Evolutionary conservation across 2,888 invertebrate species (phyloP).

Genomic region (Apodemia hepburni): DNA sequence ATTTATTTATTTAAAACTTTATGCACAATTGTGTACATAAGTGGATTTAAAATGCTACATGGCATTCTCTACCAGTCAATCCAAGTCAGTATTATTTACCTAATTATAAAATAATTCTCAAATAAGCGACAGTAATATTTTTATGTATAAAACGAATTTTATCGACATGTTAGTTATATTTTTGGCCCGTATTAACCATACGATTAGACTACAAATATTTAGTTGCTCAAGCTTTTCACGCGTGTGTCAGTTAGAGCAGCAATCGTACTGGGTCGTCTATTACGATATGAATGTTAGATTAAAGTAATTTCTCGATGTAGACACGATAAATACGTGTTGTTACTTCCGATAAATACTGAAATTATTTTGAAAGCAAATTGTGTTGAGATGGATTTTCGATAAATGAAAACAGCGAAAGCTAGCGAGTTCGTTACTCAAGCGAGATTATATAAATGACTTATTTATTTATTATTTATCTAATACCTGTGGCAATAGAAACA

Average conservation of each 20-base stretch:
- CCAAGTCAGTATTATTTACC: no score
- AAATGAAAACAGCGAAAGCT: slow-evolving; percentile 11
- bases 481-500: background rate
- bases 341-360: slow-evolving; percentile 36
- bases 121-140: no score
- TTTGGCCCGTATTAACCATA: no score
- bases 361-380: slow-evolving; percentile 28
- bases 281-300: slow-evolving; percentile 36
- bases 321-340: slow-evolving; percentile 32
- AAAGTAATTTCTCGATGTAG: slow-evolving; percentile 35
- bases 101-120: no score
- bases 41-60: no score
- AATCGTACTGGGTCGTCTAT: slow-evolving; percentile 25
- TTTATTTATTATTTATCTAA: slow-evolving; percentile 1
- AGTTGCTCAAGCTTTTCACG: background rate
- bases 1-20: no score
- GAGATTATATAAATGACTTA: background rate
- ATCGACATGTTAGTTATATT: no score
- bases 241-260: slow-evolving; percentile 22
- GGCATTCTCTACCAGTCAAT: no score
- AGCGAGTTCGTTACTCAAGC: background rate
- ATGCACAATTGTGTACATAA: no score
- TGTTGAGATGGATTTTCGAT: slow-evolving; percentile 8
- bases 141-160: no score
- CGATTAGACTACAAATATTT: background rate